Conservation (phyloP, 2,113 vertebrate species). For the Crotalus viridis region DNA sequence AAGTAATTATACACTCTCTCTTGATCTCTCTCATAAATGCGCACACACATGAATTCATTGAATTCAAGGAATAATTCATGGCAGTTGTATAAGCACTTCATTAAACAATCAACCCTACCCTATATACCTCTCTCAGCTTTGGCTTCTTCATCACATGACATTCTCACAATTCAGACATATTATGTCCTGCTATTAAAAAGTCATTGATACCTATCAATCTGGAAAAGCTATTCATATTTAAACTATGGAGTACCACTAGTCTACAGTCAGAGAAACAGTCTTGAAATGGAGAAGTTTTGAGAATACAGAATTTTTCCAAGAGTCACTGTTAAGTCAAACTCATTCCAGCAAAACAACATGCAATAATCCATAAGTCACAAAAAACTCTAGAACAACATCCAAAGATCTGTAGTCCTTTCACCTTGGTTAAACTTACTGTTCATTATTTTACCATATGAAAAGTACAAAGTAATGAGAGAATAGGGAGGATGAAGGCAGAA, state of each 20-base stretch:
- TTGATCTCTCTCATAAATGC: not conserved
- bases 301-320: not conserved
- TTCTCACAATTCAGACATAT: not conserved
- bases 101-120: not conserved
- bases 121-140: not conserved
- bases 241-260: not conserved
- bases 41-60: not conserved
- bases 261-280: not conserved
- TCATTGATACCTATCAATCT: not conserved
- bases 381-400: not conserved
- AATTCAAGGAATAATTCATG: not conserved
- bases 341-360: not conserved
- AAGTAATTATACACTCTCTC: not conserved
- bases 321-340: not conserved
- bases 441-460: not conserved
- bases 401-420: not conserved
- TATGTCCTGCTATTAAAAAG: not conserved
- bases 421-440: not conserved
- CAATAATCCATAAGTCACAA: not conserved
- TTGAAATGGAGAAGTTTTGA: not conserved
- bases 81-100: not conserved
- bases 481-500: not conserved
- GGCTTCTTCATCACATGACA: not conserved
- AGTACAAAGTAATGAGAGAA: not conserved
- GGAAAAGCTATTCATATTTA: not conserved